Base-by-base conservation (phyloP, 2,113 vertebrate species). In the Podarcis raffonei region DNA sequence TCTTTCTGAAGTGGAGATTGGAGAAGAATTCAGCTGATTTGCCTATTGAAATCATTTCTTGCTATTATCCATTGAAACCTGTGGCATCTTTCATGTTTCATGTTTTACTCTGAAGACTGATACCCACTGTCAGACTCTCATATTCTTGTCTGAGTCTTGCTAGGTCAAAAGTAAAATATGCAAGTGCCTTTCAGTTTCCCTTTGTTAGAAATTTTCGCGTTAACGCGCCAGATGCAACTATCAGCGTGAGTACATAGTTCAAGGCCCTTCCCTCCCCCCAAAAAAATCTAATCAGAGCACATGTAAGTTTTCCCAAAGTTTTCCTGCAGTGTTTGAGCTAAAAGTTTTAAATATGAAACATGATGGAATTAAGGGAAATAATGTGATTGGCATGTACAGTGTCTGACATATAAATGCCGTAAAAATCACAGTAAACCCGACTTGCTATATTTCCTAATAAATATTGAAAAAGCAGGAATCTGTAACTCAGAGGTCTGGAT, bases 81-180 rank as follows among this genome's bases (percentile, higher is more conserved):
- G 22, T 0, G 0, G 35, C 1, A 27, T 74, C 39, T 1, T 86
- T 30, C 2, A 68, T 94, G 1, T 65, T 59, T 80, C 72, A 35
- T 83, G 85, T 18, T 27, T 18, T 27, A 86, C 85, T 88, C 66
- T 68, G 37, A 88, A 89, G 3, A 77, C 15, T 37, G 76, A 30
- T 4, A 88, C 30, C 23, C 78, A 20, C 77, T 90, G 13, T 91
- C 22, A 86, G 65, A 82, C 81, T 1, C 4, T 78, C 62, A 71
- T 79, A 90, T 90, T 65, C 6, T 76, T 6, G 89, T 92, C 83
- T 25, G 59, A 22, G 4, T 74, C 48, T 76, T 89, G 59, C 87
- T n/a, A 87, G 77, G 69, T 69, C 25, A 3, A n/a, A 72, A 82
- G 20, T 81, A 23, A 91, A n/a, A 15, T 90, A n/a, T 48, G 30